Base-by-base conservation (phyloP, 1,140 invertebrate species). In the Halyomorpha halys region DNA sequence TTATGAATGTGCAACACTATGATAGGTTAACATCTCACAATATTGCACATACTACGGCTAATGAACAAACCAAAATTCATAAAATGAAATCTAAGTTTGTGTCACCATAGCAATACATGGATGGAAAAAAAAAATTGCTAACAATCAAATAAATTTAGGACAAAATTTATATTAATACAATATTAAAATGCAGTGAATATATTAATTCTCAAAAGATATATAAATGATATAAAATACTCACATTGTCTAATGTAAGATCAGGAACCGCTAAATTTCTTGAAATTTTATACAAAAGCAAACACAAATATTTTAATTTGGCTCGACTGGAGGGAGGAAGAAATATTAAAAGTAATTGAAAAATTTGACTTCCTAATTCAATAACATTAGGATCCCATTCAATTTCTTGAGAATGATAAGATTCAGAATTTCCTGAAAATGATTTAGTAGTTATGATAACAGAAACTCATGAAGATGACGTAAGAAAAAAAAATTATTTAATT, bases 251-350 rank as follows among this genome's bases (percentile, higher is more conserved):
- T 6, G 47, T 49, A 49, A 49, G 16, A 6, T 21, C 47, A 49
- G 47, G 47, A 49, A 49, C 5, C 5, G 16, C 6, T 8, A 18
- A 18, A 49, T 49, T 49, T 8, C 21, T 49, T 18, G 47, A 49
- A 49, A 49, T 5, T 21, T 49, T 21, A 49, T 19, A 18, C 16
- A 49, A 19, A 19, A 49, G 21, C 21, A 49, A 49, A 49, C 47
- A 49, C 6, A 49, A 21, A 21, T 49, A 19, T 21, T 49, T 49
- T 21, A 49, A 49, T 49, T 49, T 18, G 1, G 47, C 47, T n/a
- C 47, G 47, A 49, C 14, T 49, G 16, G n/a, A 49, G 14, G 47
- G 47, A 49, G 47, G 47, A 49, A 49, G 47, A n/a, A 49, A 21
- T 6, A 49, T 49, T 11, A 49, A 49, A 21, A 49, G 47, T 21